Percentiles rank a stretch among this genome's conserved stretches.
Evolutionary conservation across 2,797 vertebrate species (phyloP).

Genomic region (Sebastes glaucus): DNA sequence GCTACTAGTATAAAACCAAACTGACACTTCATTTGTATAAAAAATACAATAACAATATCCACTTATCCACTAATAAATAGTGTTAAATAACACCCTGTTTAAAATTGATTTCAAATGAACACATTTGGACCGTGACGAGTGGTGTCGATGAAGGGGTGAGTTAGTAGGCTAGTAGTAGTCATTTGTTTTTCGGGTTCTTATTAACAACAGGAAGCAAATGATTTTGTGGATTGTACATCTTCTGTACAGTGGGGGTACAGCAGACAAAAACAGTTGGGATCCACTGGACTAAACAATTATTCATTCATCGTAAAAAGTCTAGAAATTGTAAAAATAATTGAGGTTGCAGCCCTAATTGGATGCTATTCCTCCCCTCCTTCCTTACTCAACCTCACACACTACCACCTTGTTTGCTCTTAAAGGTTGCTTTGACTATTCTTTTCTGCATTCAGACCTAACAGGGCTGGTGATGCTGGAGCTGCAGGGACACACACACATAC

Average conservation of each 20-base stretch:
- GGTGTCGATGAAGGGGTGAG: background rate
- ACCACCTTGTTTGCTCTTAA: conserved; percentile 31
- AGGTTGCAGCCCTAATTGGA: background rate
- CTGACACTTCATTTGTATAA: background rate
- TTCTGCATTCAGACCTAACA: conserved; percentile 13
- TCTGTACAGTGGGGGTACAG: too few relatives aligned
- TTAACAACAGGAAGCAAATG: background rate
- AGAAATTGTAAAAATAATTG: background rate
- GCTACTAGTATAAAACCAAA: background rate
- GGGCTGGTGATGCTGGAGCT: conserved; percentile 32
- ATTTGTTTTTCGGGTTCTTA: background rate
- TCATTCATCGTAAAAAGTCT: background rate
- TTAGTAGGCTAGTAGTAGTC: too few relatives aligned
- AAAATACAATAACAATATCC: background rate
- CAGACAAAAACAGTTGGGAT: background rate
- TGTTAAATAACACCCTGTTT: background rate
- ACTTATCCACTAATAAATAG: background rate
- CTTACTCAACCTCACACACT: conserved; percentile 10
- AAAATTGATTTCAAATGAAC: background rate
- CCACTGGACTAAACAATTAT: background rate
- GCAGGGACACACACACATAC: background rate
- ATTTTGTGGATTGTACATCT: background rate
- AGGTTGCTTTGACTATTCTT: conserved; percentile 53
- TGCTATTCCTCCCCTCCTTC: background rate
- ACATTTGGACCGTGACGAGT: background rate